These are phyloP conservation scores for Calameuta idolon DNA, from an alignment of 2,888 invertebrate genomes.

Conservation along the genomic window DNA sequence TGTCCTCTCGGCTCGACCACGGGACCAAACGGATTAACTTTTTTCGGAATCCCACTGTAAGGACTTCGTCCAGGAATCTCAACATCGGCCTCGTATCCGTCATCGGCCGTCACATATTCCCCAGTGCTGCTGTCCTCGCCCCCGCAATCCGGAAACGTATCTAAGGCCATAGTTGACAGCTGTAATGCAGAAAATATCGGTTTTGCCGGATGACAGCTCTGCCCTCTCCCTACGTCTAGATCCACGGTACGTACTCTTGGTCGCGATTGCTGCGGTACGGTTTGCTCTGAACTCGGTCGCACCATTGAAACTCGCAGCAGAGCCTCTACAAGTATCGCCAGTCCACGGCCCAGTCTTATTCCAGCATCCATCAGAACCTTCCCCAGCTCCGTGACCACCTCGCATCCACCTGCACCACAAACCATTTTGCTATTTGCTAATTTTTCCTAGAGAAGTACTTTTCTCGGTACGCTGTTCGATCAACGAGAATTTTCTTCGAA, in stretches of 20 bases:
- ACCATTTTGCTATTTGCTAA: constrained; percentile 2
- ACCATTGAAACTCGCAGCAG: constrained; percentile 71
- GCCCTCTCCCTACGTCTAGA: constrained; percentile 20
- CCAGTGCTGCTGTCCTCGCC: constrained; percentile 61
- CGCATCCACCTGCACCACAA: constrained; percentile 47
- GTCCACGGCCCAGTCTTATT: constrained; percentile 54
- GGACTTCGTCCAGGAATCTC: constrained; percentile 67
- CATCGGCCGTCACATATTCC: constrained; percentile 70
- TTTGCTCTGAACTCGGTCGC: constrained; percentile 69
- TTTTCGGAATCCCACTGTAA: constrained; percentile 38
- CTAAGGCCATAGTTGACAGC: constrained; percentile 60
- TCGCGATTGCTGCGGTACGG: constrained; percentile 69
- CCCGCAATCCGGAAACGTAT: constrained; percentile 53
- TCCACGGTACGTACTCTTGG: constrained; percentile 63
- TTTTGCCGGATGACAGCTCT: constrained; percentile 18
- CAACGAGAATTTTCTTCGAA: constrained; percentile 31
- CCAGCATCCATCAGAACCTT: constrained; percentile 49
- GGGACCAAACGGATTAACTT: constrained; percentile 42
- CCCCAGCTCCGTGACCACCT: constrained; percentile 53
- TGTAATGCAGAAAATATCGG: constrained; percentile 26
- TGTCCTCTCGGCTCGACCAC: constrained; percentile 60
- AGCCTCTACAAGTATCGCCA: constrained; percentile 69
- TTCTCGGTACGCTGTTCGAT: neutral
- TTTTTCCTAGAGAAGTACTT: neutral
- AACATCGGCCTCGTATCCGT: constrained; percentile 77